Conservation (phyloP, 2,888 invertebrate species). For the Xestia xanthographa region DNA sequence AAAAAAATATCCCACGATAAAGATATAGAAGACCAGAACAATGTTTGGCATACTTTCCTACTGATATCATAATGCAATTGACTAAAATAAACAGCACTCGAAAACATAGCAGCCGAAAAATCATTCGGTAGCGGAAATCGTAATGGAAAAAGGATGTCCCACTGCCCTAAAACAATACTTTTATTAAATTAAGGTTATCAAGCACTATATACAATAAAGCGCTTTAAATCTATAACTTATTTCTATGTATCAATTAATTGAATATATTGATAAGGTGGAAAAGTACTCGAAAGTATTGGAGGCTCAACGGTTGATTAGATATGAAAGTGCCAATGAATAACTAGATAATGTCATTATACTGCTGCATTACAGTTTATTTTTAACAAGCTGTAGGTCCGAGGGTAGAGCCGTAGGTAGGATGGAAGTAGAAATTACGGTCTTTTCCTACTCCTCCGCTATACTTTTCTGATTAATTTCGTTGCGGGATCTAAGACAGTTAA, state of each 20-base stretch:
- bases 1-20: no score
- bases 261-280: slow-evolving; percentile 21
- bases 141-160: background rate
- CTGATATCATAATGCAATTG: background rate
- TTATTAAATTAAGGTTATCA: slow-evolving; percentile 34
- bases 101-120: background rate
- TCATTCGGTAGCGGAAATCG: no score
- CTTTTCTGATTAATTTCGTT: no score
- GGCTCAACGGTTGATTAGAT: slow-evolving; percentile 8
- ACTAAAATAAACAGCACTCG: background rate
- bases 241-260: slow-evolving; percentile 6
- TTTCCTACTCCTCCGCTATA: no score
- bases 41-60: no score
- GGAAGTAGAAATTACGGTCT: no score
- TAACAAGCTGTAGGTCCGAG: no score
- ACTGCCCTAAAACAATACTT: slow-evolving; percentile 17
- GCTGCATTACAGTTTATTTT: background rate
- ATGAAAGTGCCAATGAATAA: background rate
- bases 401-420: no score
- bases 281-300: slow-evolving; percentile 6
- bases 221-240: slow-evolving; percentile 27
- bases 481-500: no score
- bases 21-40: no score
- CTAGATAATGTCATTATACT: no score
- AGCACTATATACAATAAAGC: slow-evolving; percentile 14